phyloP scores from a whole-genome alignment of 2,888 invertebrate genomes.

The Ichneumoninae sp. region DNA sequence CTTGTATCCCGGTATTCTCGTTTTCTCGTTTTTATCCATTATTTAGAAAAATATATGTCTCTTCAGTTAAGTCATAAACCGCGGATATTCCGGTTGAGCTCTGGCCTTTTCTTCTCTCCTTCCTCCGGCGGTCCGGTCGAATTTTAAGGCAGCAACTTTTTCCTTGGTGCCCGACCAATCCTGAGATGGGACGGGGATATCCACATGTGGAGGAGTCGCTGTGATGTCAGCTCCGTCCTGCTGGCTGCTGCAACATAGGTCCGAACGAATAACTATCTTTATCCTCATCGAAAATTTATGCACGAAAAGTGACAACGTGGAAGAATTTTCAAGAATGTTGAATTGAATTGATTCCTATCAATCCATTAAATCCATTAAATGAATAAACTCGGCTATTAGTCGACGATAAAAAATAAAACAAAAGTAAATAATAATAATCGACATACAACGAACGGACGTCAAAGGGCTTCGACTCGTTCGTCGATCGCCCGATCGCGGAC shows the following conservation, averaged over 20 bases:
- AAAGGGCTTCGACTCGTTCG: slow-evolving; percentile 38
- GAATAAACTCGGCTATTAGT: neutral
- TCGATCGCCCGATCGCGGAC: slow-evolving; percentile 40
- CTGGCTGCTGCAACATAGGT: slow-evolving; percentile 75
- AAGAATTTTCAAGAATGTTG: neutral
- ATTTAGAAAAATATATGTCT: slow-evolving; percentile 20
- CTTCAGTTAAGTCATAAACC: slow-evolving; percentile 26
- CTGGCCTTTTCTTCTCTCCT: slow-evolving; percentile 33
- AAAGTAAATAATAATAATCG: neutral
- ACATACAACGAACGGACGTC: slow-evolving; percentile 44
- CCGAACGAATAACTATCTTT: slow-evolving; percentile 16
- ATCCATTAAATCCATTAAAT: neutral
- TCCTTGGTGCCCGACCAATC: slow-evolving; percentile 84
- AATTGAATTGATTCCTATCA: neutral
- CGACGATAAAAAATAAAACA: neutral
- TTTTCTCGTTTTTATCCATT: slow-evolving; percentile 76
- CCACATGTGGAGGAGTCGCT: slow-evolving; percentile 84
- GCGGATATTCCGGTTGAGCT: neutral
- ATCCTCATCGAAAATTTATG: neutral
- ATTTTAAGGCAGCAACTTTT: slow-evolving; percentile 80
- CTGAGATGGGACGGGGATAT: slow-evolving; percentile 83
- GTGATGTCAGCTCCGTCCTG: slow-evolving; percentile 82
- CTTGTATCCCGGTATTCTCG: slow-evolving; percentile 84
- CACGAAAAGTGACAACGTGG: neutral
- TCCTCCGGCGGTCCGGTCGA: slow-evolving; percentile 60